Base-by-base conservation (phyloP, 2,888 invertebrate genomes). In the Athalia rosae region DNA sequence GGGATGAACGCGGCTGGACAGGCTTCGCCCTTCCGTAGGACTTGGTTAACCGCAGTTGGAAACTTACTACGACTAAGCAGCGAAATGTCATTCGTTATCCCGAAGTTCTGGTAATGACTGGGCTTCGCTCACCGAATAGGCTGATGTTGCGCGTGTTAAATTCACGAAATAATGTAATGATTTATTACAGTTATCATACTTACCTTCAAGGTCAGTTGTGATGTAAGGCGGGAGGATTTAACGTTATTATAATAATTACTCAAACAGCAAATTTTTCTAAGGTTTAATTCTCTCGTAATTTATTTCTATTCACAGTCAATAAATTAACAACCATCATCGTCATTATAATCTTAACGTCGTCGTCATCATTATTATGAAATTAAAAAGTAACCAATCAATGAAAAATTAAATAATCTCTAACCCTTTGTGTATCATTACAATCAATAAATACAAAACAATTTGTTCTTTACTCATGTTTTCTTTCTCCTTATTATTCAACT, bases 301-400 rank as follows among this genome's bases (percentile, higher is more conserved):
- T 87, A 87, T 87, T 87, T 87, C 85, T 87, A 87, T 87, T 85
- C 87, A 87, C 87, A 87, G 86, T 87, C 85, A 87, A 87, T 87
- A 87, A 87, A 87, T 87, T 87, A 87, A 86, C 86, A 87, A 83
- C 48, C 62, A 59, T 85, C 84, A 84, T 83, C 83, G 83, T 84
- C 4, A 41, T 56, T 3, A 78, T 76, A 66, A 53, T 59, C 41
- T 74, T 77, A 61, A 83, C 80, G 80, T 28, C 82, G 81, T 81
- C 73, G 80, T 84, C 81, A 80, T 81, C 82, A 83, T 77, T 45
- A 79, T 77, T 76, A 78, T 79, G 76, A 66, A 50, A 15, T 5
- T 6, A 66, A 69, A 69, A 28, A 11, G 11, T 56, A 56, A 69
- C 47, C 9, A n/a, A n/a, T 69, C 4, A 13, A 71, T 58, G 71